These are phyloP conservation scores for Eospalax fontanierii DNA, from an alignment of 2,797 vertebrate species.

Conservation along the genomic window DNA sequence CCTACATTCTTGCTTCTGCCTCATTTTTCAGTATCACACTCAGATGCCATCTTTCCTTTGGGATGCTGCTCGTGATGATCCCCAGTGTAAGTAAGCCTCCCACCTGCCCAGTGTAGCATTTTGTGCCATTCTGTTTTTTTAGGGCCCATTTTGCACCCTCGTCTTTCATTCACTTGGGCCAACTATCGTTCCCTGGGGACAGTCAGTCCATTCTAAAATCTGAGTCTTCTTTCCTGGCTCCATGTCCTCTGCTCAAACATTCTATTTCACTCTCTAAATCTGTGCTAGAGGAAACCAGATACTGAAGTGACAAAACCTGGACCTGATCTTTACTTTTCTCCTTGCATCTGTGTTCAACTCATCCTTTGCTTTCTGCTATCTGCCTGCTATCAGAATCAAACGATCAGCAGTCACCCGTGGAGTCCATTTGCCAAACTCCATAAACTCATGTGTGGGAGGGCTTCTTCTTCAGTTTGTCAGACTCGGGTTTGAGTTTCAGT, in stretches of 20 bases:
- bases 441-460: neutral
- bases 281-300: constrained; percentile 38
- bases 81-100: neutral
- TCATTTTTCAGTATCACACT: neutral
- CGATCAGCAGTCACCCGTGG: neutral
- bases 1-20: neutral
- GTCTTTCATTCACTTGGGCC: neutral
- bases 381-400: neutral
- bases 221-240: neutral
- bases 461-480: neutral
- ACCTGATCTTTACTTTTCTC: constrained; percentile 7
- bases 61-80: neutral
- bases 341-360: constrained; percentile 18
- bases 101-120: neutral
- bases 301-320: neutral
- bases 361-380: neutral
- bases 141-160: neutral
- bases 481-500: neutral
- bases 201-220: neutral
- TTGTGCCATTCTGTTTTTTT: neutral
- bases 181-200: neutral
- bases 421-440: neutral
- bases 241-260: neutral
- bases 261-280: neutral
- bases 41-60: neutral